Conservation (phyloP, 2,888 invertebrate genomes). For the Hydropsyche betteni region DNA sequence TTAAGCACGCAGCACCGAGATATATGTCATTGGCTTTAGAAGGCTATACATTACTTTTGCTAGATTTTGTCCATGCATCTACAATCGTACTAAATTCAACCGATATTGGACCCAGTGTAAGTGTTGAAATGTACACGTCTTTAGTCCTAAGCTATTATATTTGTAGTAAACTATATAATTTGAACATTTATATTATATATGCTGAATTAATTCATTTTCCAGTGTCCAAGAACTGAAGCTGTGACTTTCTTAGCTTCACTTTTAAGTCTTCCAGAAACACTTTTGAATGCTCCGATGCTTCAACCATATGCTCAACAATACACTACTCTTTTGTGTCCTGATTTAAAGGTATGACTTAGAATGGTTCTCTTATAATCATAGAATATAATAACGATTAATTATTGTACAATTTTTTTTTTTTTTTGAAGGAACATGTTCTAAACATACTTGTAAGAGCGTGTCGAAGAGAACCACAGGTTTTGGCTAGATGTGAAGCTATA, state of each 20-base stretch:
- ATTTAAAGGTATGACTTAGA: conserved; percentile 71
- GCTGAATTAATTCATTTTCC: conserved; percentile 52
- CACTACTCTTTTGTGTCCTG: conserved; percentile 72
- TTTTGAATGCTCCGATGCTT: conserved; percentile 73
- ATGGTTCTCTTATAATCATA: neutral
- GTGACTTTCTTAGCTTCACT: conserved; percentile 89
- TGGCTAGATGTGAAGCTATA: conserved; percentile 88
- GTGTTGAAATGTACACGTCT: conserved; percentile 45
- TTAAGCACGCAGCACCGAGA: conserved; percentile 84
- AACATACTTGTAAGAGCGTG: conserved; percentile 88
- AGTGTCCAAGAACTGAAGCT: conserved; percentile 90
- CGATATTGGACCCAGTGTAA: conserved; percentile 72
- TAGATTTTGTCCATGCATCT: conserved; percentile 92
- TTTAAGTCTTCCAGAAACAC: conserved; percentile 79
- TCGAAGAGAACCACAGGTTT: conserved; percentile 86
- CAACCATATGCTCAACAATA: conserved; percentile 73
- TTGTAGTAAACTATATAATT: too few species aligned
- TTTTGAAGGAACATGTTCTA: conserved; percentile 81
- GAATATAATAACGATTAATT: conserved; percentile 3
- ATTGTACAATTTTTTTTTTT: conserved; percentile 35
- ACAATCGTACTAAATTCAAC: conserved; percentile 84
- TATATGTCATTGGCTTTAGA: conserved; percentile 88
- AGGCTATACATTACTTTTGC: conserved; percentile 84
- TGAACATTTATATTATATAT: neutral
- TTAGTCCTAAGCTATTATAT: too few species aligned